Conservation (phyloP, 2,113 vertebrate species). For the Chauna torquata region DNA sequence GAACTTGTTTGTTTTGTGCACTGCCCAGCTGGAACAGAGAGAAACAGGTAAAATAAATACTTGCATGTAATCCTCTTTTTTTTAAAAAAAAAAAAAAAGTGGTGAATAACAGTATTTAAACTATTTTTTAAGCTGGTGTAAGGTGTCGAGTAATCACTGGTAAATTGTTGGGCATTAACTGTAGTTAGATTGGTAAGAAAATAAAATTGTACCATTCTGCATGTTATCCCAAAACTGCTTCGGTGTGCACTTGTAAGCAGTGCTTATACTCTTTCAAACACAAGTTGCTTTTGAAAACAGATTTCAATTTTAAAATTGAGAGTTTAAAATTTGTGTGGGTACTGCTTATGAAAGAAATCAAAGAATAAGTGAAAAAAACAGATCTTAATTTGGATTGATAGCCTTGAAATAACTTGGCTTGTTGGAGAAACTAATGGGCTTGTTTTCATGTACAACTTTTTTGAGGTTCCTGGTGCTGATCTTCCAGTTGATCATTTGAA, state of each 20-base stretch:
- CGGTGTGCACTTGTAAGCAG: not conserved
- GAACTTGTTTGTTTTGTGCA: not conserved
- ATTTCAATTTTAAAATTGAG: not conserved
- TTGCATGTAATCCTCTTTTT: not conserved
- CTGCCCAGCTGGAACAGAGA: not conserved
- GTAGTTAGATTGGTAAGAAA: not conserved
- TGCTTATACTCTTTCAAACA: not conserved
- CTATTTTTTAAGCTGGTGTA: not conserved
- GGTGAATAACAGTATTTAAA: too few species aligned
- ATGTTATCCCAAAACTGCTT: not conserved
- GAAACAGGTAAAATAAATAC: not conserved
- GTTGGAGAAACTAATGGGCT: not conserved
- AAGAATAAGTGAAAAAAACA: not conserved
- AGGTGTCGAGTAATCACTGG: not conserved
- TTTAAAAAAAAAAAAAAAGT: not conserved
- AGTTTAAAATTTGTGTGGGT: not conserved
- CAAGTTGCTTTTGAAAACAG: not conserved
- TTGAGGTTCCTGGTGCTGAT: not conserved
- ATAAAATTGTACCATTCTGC: not conserved
- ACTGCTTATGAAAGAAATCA: not conserved
- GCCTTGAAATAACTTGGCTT: not conserved
- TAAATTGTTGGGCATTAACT: not conserved
- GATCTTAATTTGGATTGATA: not conserved
- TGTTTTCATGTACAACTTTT: not conserved
- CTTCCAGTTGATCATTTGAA: not conserved